Base-by-base conservation (phyloP, 2,888 invertebrate species). In the Sinotaia quadrata region DNA sequence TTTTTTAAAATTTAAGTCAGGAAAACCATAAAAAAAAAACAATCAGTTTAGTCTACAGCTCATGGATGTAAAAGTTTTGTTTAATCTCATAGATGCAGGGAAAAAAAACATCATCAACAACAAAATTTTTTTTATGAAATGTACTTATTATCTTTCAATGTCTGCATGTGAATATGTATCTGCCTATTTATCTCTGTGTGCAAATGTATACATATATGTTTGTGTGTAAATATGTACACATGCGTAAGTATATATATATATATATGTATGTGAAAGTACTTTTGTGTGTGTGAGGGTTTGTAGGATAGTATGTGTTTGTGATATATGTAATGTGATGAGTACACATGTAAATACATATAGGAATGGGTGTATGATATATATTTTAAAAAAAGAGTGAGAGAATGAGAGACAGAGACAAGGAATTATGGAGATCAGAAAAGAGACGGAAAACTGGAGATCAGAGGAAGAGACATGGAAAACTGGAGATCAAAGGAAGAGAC, bases 281-380 rank as follows among this genome's bases (percentile, higher is more conserved):
- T 49, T n/a, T 49, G 49, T 49, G 49, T 49, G n/a, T 49, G 49
- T 49, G 49, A 10, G 49, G 7, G 49, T 49, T n/a, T 49, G 49
- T 49, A 24, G n/a, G 49, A 21, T n/a, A 21, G 49, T 49, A 24
- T 18, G 49, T 49, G 49, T 18, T n/a, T 49, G 49, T 18, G 49
- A 15, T 41, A 15, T 41, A 15, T 41, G 41, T 41, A 15, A 12
- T 8, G 8, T 7, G 15, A 21, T 15, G 51, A 8, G 51, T 51
- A 18, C 1, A 2, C 29, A 31, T 21, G 2, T 54, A 31, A 1
- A 5, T 27, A 2, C 8, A 31, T 54, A 31, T 1, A 18, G 24
- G 54, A 12, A 31, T 54, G 52, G 4, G 52, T 52, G 52, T n/a
- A n/a, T n/a, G n/a, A n/a, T n/a, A n/a, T n/a, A n/a, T n/a, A n/a